Evolutionary conservation across 2,113 vertebrate genomes (phyloP).

Genomic region (Mormyrus lacerda): DNA sequence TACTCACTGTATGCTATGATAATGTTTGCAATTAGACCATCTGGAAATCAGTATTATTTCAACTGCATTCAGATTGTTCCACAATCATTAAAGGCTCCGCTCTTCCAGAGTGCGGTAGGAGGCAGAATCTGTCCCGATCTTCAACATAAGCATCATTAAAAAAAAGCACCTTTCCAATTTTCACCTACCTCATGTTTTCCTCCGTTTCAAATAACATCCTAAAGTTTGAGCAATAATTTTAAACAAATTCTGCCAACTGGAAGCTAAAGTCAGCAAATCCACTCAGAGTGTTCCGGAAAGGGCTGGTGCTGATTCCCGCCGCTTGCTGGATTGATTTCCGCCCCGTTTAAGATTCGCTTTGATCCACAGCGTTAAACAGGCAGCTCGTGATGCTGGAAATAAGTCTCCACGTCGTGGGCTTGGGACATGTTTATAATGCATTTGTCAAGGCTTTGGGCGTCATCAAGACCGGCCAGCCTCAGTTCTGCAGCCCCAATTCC

Average conservation of each 20-base stretch:
- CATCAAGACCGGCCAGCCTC: neutral
- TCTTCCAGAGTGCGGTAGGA: neutral
- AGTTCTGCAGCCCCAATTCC: neutral
- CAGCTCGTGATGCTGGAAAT: neutral
- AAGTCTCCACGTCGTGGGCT: neutral
- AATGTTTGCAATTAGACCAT: neutral
- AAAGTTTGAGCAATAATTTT: conserved; percentile 1
- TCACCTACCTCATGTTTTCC: neutral
- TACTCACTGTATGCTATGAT: neutral
- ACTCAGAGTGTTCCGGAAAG: neutral
- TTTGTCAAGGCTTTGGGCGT: conserved; percentile 16
- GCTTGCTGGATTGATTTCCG: conserved; percentile 19
- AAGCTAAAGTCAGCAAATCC: neutral
- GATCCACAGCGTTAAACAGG: conserved; percentile 16
- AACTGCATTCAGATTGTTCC: neutral
- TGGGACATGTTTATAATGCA: conserved; percentile 21
- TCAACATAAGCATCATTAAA: neutral
- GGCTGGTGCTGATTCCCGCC: neutral
- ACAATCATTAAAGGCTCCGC: neutral
- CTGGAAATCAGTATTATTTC: neutral
- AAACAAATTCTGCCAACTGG: neutral
- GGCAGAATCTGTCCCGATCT: neutral
- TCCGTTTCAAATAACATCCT: neutral
- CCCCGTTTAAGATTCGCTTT: conserved; percentile 12
- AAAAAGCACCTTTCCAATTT: neutral